Evolutionary conservation across 1,140 invertebrate species (phyloP).

Genomic region (Zelostemma sp.): DNA sequence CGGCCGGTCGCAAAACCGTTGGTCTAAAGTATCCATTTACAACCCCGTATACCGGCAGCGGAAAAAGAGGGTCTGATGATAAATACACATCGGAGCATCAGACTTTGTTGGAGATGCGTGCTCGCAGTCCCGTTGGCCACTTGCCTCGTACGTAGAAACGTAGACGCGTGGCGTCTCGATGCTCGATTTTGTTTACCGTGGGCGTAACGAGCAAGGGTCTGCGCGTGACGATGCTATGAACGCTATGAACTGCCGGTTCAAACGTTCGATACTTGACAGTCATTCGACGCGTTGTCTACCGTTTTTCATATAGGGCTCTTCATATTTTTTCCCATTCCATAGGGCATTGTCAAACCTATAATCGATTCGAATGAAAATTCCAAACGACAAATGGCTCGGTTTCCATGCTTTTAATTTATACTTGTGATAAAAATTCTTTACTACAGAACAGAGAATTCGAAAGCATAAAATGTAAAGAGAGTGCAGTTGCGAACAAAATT

Average conservation of each 20-base stretch:
- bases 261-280: constrained; percentile 46
- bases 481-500: too few relatives aligned
- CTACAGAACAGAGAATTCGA: too few relatives aligned
- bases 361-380: not conserved
- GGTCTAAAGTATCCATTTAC: constrained; percentile 18
- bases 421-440: not conserved
- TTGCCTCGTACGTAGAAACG: constrained; percentile 45
- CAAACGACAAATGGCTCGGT: not conserved
- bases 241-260: constrained; percentile 32
- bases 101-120: constrained; percentile 41
- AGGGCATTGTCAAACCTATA: too few relatives aligned
- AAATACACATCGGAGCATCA: constrained; percentile 32
- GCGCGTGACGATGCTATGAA: constrained; percentile 29
- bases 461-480: too few relatives aligned
- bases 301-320: constrained; percentile 4
- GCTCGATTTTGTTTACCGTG: constrained; percentile 47
- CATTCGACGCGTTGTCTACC: constrained; percentile 34
- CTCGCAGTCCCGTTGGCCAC: constrained; percentile 50
- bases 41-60: not conserved
- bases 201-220: constrained; percentile 13
- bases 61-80: constrained; percentile 19
- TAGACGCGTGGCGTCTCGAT: constrained; percentile 50
- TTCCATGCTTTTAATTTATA: too few relatives aligned
- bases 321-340: too few relatives aligned
- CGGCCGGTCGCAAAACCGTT: constrained; percentile 9